Conservation (phyloP, 2,113 vertebrate genomes). For the Perca fluviatilis region DNA sequence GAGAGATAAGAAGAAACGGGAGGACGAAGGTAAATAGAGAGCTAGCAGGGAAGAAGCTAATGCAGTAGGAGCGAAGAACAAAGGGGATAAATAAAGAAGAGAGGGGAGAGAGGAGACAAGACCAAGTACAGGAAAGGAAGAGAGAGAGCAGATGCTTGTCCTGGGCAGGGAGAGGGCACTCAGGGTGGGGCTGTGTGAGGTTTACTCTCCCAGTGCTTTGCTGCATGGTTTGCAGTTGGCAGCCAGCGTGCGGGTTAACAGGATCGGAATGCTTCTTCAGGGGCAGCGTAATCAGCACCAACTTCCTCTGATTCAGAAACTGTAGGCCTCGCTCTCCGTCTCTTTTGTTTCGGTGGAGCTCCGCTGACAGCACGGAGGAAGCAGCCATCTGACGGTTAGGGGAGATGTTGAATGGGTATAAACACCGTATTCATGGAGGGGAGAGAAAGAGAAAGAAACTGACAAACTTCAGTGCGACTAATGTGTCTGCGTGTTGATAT, state of each 20-base stretch:
- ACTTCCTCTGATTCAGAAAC: constrained; percentile 83
- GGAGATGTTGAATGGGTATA: constrained; percentile 70
- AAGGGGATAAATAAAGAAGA: constrained; percentile 3
- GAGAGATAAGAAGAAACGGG: constrained; percentile 81
- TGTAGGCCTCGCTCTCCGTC: constrained; percentile 61
- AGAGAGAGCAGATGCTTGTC: constrained; percentile 25
- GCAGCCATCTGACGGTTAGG: constrained; percentile 70
- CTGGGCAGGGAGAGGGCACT: constrained; percentile 38
- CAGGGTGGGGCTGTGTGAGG: constrained; percentile 55
- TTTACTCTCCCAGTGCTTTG: constrained; percentile 36
- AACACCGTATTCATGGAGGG: constrained; percentile 61
- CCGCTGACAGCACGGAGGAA: constrained; percentile 80
- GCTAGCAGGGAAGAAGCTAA: background rate
- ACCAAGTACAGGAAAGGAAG: constrained; percentile 18
- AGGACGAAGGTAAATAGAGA: constrained; percentile 7
- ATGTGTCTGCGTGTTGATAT: constrained; percentile 57
- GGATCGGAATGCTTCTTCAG: constrained; percentile 81
- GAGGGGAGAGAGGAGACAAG: background rate
- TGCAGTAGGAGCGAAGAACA: background rate
- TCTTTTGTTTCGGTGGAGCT: constrained; percentile 79
- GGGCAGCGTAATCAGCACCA: constrained; percentile 80
- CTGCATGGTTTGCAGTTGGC: constrained; percentile 59
- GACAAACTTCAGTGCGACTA: constrained; percentile 45
- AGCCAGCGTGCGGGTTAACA: constrained; percentile 60
- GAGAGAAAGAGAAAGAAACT: constrained; percentile 37